Conservation (phyloP, 2,888 invertebrate species). For the Helicoverpa assulta region DNA sequence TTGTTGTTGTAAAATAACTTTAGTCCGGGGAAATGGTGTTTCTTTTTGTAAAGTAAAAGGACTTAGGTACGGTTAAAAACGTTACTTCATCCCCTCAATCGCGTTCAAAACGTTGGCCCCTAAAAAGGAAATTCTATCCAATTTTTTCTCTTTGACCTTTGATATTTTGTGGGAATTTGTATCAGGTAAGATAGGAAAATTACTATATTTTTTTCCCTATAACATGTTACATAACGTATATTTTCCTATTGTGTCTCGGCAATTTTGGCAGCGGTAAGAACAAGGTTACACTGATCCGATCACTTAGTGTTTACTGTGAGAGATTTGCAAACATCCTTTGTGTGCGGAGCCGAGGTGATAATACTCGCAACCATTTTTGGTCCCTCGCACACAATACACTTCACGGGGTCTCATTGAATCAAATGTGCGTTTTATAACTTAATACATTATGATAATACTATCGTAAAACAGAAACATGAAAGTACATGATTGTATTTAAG, state of each 20-base stretch:
- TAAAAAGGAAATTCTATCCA: slow-evolving; percentile 32
- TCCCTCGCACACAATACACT: slow-evolving; percentile 63
- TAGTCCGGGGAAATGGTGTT: slow-evolving; percentile 68
- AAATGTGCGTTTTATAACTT: slow-evolving; percentile 32
- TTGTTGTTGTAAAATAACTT: slow-evolving; percentile 82
- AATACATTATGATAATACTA: slow-evolving; percentile 18
- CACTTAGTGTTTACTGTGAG: slow-evolving; percentile 76
- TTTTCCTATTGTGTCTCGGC: slow-evolving; percentile 25
- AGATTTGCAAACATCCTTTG: slow-evolving; percentile 81
- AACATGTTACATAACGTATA: neutral
- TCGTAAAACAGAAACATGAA: neutral
- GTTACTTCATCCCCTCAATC: slow-evolving; percentile 43
- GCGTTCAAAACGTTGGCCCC: slow-evolving; percentile 36
- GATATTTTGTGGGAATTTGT: slow-evolving; percentile 20
- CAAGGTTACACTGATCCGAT: slow-evolving; percentile 74
- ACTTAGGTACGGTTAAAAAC: slow-evolving; percentile 54
- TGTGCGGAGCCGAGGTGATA: slow-evolving; percentile 69
- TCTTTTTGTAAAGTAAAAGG: slow-evolving; percentile 64
- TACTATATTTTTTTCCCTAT: slow-evolving; percentile 35
- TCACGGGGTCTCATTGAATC: slow-evolving; percentile 55
- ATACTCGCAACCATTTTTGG: slow-evolving; percentile 67
- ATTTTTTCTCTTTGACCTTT: slow-evolving; percentile 48
- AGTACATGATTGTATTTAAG: no score
- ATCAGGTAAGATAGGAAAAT: slow-evolving; percentile 25
- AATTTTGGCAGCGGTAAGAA: slow-evolving; percentile 58